phyloP scores from a whole-genome alignment of 2,888 invertebrate genomes.

The Drosophila helvetica region DNA sequence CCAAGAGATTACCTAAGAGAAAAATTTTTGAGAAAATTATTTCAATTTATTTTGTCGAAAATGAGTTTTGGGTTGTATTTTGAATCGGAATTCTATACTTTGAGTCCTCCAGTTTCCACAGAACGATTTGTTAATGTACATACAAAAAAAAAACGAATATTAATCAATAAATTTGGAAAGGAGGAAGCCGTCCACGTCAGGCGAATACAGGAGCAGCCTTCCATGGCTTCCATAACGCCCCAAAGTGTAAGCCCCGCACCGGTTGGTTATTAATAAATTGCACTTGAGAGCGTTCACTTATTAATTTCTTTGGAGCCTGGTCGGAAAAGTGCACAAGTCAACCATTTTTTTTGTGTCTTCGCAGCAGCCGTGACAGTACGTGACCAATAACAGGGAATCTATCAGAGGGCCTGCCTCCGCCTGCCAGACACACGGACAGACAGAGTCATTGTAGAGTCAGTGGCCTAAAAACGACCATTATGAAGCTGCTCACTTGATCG shows the following conservation, averaged over 20 bases:
- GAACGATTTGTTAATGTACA: too few relatives aligned
- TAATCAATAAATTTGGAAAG: neutral
- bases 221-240: neutral
- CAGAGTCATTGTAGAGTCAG: conserved; percentile 73
- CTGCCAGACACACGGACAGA: conserved; percentile 28
- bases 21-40: too few relatives aligned
- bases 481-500: conserved; percentile 82
- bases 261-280: conserved; percentile 73
- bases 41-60: too few relatives aligned
- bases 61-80: too few relatives aligned
- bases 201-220: too few relatives aligned
- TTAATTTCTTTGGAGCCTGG: conserved; percentile 66
- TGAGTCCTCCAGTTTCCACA: too few relatives aligned
- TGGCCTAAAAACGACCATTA: conserved; percentile 76
- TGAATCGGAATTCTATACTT: too few relatives aligned
- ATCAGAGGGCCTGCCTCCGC: conserved; percentile 18
- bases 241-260: too few relatives aligned
- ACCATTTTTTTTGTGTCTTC: conserved; percentile 39
- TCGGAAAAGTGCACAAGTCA: conserved; percentile 74
- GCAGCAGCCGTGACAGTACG: conserved; percentile 51
- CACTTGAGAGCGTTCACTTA: conserved; percentile 77
- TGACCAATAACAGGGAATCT: conserved; percentile 76
- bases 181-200: too few relatives aligned
- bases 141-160: too few relatives aligned
- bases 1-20: too few relatives aligned